A percentile compares a stretch with the other conserved stretches of the same genome.
These are phyloP conservation scores for Leptinotarsa defecta DNA, from an alignment of 1,140 invertebrate species.

Conservation along the genomic window DNA sequence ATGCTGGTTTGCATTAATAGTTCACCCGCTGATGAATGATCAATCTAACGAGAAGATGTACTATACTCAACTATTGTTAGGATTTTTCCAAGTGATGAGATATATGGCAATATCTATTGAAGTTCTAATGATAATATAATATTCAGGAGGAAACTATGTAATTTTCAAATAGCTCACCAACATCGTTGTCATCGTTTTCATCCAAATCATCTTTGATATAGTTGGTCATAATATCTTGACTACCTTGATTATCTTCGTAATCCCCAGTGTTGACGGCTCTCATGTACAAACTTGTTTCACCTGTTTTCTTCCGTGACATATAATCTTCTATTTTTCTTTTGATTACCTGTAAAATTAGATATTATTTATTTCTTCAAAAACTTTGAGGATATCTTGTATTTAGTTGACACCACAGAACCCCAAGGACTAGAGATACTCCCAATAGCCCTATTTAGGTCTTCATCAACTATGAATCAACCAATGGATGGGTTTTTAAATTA, in stretches of 20 bases:
- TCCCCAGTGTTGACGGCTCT: conserved; percentile 30
- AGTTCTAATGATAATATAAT: neutral
- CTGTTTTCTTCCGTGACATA: conserved; percentile 27
- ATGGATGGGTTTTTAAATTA: too few relatives aligned
- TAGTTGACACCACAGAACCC: too few relatives aligned
- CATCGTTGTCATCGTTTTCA: conserved; percentile 71
- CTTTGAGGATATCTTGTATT: too few relatives aligned
- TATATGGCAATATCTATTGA: neutral
- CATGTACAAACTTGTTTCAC: conserved; percentile 39
- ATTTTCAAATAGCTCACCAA: conserved; percentile 21
- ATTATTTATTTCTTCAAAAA: too few relatives aligned
- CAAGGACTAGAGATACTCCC: too few relatives aligned
- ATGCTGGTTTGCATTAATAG: too few relatives aligned
- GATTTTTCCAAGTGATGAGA: neutral
- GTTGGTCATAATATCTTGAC: conserved; percentile 57
- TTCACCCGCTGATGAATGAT: too few relatives aligned
- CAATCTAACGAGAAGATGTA: too few relatives aligned
- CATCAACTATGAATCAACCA: too few relatives aligned
- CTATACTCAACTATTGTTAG: neutral
- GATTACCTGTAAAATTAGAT: conserved; percentile 34
- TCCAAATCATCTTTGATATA: conserved; percentile 79
- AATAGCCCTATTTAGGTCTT: too few relatives aligned
- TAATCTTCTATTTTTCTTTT: conserved; percentile 53
- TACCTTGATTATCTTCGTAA: conserved; percentile 56
- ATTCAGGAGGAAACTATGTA: neutral